Evolutionary conservation across 2,888 invertebrate genomes (phyloP).

Genomic region (Malthinus flaveolus): DNA sequence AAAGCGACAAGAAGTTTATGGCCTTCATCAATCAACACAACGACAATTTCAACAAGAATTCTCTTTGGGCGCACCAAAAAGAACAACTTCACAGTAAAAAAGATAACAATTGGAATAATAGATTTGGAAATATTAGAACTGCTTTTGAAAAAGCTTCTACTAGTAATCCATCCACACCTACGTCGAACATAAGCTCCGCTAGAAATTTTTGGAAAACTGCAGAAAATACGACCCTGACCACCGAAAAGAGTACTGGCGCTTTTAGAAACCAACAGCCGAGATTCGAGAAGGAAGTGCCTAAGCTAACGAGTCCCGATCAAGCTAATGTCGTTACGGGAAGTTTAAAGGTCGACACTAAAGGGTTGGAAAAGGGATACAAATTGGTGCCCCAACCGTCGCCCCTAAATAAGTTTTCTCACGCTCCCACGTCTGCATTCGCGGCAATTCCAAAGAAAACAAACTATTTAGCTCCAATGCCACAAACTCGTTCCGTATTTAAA

Average conservation of each 20-base stretch:
- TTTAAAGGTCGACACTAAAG: conserved; percentile 50
- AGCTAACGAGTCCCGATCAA: conserved; percentile 56
- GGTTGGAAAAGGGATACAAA: conserved; percentile 51
- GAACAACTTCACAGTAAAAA: conserved; percentile 6
- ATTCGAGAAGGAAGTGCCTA: conserved; percentile 32
- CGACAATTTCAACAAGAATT: conserved; percentile 50
- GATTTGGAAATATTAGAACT: conserved; percentile 83
- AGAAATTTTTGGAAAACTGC: conserved; percentile 66
- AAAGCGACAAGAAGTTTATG: conserved; percentile 82
- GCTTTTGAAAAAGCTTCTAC: conserved; percentile 71
- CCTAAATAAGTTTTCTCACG: conserved; percentile 76
- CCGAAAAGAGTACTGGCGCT: conserved; percentile 44
- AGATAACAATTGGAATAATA: conserved; percentile 71
- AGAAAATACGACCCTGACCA: conserved; percentile 56
- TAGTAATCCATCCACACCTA: conserved; percentile 39
- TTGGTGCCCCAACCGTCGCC: conserved; percentile 63
- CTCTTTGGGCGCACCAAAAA: conserved; percentile 24
- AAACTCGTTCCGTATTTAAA: conserved; percentile 7
- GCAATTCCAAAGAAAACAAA: conserved; percentile 58
- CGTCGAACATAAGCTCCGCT: conserved; percentile 58
- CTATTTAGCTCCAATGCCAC: conserved; percentile 38
- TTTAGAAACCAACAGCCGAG: conserved; percentile 42
- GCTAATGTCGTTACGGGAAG: conserved; percentile 53
- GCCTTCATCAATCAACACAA: conserved; percentile 80
- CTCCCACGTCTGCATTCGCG: conserved; percentile 76